A percentile compares a stretch with the other conserved stretches of the same genome.
Conservation (phyloP, 2,888 invertebrate genomes). For the Drosophila setosimentum region DNA sequence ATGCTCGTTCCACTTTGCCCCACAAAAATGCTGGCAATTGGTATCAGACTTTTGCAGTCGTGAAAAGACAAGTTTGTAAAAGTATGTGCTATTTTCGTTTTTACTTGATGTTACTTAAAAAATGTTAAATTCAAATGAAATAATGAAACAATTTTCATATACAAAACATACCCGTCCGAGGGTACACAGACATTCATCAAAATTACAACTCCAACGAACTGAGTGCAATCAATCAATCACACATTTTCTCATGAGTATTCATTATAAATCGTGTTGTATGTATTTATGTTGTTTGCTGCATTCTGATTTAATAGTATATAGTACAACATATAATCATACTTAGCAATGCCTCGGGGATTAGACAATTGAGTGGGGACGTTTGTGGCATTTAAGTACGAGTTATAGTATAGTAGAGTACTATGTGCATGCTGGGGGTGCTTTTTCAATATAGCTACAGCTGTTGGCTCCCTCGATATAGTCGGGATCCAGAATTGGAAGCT, state of each 20-base stretch:
- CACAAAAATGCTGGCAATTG: slow-evolving; percentile 2
- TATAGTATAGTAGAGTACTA: slow-evolving; percentile 12
- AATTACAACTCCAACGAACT: background rate
- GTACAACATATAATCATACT: slow-evolving; percentile 30
- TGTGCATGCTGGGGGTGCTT: slow-evolving; percentile 24
- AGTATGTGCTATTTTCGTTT: background rate
- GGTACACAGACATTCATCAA: background rate
- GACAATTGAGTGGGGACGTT: background rate
- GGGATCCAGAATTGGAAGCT: slow-evolving; percentile 1
- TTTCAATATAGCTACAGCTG: background rate
- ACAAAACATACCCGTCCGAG: background rate
- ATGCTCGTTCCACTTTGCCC: slow-evolving; percentile 34
- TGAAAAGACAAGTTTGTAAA: background rate
- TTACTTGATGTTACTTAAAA: background rate
- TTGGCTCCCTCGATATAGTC: background rate
- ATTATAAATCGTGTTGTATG: slow-evolving; percentile 25
- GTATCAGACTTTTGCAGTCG: background rate
- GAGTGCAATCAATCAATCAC: slow-evolving; percentile 19
- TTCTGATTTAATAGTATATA: slow-evolving; percentile 24
- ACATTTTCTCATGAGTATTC: slow-evolving; percentile 32
- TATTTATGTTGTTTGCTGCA: slow-evolving; percentile 14
- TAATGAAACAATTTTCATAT: background rate
- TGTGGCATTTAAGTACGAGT: background rate
- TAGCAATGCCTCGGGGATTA: slow-evolving; percentile 10
- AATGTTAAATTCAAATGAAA: background rate